Evolutionary conservation across 2,113 vertebrate species (phyloP).

Genomic region (Ginglymostoma cirratum): DNA sequence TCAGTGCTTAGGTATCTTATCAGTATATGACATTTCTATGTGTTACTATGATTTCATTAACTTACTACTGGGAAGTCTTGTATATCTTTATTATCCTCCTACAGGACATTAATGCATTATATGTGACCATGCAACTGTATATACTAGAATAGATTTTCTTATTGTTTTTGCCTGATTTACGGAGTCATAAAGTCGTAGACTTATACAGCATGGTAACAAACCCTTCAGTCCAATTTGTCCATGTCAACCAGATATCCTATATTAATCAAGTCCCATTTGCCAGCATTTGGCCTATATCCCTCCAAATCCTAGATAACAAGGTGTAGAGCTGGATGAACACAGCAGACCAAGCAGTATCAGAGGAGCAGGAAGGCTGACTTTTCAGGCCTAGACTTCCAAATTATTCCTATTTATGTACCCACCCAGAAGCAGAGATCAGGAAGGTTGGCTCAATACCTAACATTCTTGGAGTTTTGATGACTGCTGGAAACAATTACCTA

Average conservation of each 20-base stretch:
- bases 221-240: too few species aligned
- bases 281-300: too few species aligned
- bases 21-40: not conserved
- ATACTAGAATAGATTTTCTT: not conserved
- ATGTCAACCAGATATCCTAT: too few species aligned
- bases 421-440: not conserved
- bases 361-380: too few species aligned
- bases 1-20: not conserved
- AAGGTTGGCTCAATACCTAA: not conserved
- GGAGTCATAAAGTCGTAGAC: too few species aligned
- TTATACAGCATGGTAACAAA: too few species aligned
- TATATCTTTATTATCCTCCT: not conserved
- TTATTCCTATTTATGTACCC: too few species aligned
- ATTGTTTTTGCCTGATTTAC: slow-evolving; percentile 10
- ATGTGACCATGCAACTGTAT: not conserved
- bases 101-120: not conserved
- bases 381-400: too few species aligned
- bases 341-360: too few species aligned
- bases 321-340: too few species aligned
- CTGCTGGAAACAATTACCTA: not conserved
- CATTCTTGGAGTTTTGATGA: not conserved
- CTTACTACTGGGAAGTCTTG: not conserved
- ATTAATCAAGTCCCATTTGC: too few species aligned
- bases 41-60: not conserved
- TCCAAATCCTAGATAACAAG: too few species aligned